Percentiles rank a stretch among this genome's conserved stretches.
Conservation (phyloP, 2,113 vertebrate species). For the Neolamprologus kungweensis region DNA sequence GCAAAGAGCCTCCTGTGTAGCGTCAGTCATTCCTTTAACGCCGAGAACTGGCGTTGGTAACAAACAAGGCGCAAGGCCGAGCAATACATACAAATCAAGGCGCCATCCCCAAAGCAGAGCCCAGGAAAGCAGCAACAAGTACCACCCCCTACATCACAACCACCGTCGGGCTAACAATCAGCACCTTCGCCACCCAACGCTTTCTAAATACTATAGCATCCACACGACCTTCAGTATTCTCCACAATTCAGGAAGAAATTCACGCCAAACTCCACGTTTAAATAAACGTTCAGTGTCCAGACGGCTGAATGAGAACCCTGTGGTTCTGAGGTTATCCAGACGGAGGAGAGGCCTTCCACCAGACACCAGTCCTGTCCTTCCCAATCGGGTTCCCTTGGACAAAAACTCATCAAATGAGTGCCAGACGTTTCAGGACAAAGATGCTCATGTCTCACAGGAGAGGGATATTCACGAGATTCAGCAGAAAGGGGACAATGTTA, state of each 20-base stretch:
- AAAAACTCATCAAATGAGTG: neutral
- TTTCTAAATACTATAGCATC: constrained; percentile 2
- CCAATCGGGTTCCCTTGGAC: neutral
- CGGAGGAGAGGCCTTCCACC: constrained; percentile 49
- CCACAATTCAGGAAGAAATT: constrained; percentile 24
- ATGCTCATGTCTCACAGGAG: neutral
- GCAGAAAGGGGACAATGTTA: neutral
- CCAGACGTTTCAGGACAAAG: neutral
- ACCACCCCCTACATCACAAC: neutral
- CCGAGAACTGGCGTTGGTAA: neutral
- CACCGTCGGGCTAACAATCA: constrained; percentile 18
- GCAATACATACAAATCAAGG: neutral
- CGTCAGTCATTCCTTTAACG: constrained; percentile 2
- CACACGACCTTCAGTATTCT: neutral
- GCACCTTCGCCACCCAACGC: neutral
- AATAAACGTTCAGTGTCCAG: neutral
- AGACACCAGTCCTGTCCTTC: neutral
- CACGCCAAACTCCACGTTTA: neutral
- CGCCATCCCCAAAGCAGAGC: neutral
- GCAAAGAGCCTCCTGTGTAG: neutral
- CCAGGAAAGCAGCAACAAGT: constrained; percentile 2
- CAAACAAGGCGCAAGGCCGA: neutral
- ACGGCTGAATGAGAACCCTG: neutral
- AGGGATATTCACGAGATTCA: neutral
- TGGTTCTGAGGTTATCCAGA: constrained; percentile 30